Percentiles rank a stretch among this genome's conserved stretches.
Conservation (phyloP, 2,888 invertebrate genomes). For the Diogma glabrata region DNA sequence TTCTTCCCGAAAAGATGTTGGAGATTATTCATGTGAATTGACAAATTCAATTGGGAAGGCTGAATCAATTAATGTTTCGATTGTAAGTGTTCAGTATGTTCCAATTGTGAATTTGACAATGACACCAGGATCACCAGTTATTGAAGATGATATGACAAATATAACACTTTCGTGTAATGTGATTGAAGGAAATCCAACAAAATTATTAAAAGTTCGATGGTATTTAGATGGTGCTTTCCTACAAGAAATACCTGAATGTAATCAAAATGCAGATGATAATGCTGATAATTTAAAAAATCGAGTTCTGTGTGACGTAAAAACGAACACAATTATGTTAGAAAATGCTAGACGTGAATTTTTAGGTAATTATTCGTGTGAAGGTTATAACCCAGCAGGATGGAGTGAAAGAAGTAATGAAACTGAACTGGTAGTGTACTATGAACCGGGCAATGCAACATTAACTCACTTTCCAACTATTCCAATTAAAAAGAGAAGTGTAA, state of each 20-base stretch:
- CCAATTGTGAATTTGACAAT: slow-evolving; percentile 66
- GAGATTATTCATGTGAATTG: slow-evolving; percentile 72
- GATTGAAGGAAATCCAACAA: slow-evolving; percentile 63
- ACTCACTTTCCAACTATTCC: slow-evolving; percentile 63
- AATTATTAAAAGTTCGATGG: slow-evolving; percentile 70
- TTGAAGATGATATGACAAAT: slow-evolving; percentile 65
- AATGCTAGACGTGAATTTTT: slow-evolving; percentile 81
- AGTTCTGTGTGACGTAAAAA: slow-evolving; percentile 69
- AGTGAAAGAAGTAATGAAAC: slow-evolving; percentile 65
- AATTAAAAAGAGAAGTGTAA: slow-evolving; percentile 69
- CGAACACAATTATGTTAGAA: slow-evolving; percentile 71
- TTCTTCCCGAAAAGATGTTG: slow-evolving; percentile 65
- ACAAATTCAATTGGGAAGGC: slow-evolving; percentile 69
- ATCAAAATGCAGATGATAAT: slow-evolving; percentile 10
- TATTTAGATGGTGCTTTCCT: slow-evolving; percentile 70
- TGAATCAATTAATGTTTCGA: slow-evolving; percentile 58
- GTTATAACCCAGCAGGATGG: slow-evolving; percentile 82
- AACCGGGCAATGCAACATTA: slow-evolving; percentile 72
- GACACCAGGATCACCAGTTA: slow-evolving; percentile 63
- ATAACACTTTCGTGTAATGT: slow-evolving; percentile 75
- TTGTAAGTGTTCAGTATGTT: slow-evolving; percentile 75
- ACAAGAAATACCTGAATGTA: slow-evolving; percentile 76
- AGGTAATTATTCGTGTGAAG: slow-evolving; percentile 89
- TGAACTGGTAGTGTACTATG: slow-evolving; percentile 60
- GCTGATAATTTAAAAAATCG: slow-evolving; percentile 4